Evolutionary conservation across 2,113 vertebrate species (phyloP), one percentile per base, ranked within the genome.

Genomic region (Perca schrenkii): DNA sequence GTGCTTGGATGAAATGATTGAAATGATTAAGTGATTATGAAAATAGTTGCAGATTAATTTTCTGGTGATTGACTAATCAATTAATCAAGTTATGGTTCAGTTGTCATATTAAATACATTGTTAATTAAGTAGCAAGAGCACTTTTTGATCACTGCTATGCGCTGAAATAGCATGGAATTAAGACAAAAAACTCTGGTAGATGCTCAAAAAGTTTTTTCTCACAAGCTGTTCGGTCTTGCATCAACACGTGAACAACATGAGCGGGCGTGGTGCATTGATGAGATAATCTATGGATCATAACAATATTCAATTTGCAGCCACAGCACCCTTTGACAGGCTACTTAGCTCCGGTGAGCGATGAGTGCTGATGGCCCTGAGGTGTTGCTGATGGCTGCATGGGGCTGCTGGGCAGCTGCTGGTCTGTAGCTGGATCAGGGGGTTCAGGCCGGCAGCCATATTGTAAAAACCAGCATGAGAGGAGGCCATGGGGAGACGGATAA

Each of bases 281-380:
- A 86, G 91, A 93, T 84, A 87, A 79, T 81, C 75, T 70, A 65
- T 54, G 70, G 74, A 80, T 91, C 79, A 85, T 88, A 88, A 92
- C 90, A 93, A 93, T 92, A 94, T 94, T 91, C 88, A 92, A 91
- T 94, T 92, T 91, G 83, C 91, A 82, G 77, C 83, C 82, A 88
- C 91, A 92, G 86, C 78, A 79, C 78, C 77, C 53, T 66, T 50
- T 92, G 93, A 93, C 91, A 83, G 86, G 85, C 80, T 92, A 77
- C 90, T 94, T 93, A 91, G 75, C 53, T 40, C 40, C 11, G 2
- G 57, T 93, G 92, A 92, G 87, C 82, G 84, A 94, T 92, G 91
- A 88, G 79, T 61, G 69, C 74, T 34, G 83, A 85, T 79, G 86
- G 84, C 88, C 93, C 86, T 63, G 82, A 93, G 93, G 91, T 89